Percentiles rank a stretch among this genome's conserved stretches.
Evolutionary conservation across 2,113 vertebrate species (phyloP).

Genomic region (Microcebus jonahi): DNA sequence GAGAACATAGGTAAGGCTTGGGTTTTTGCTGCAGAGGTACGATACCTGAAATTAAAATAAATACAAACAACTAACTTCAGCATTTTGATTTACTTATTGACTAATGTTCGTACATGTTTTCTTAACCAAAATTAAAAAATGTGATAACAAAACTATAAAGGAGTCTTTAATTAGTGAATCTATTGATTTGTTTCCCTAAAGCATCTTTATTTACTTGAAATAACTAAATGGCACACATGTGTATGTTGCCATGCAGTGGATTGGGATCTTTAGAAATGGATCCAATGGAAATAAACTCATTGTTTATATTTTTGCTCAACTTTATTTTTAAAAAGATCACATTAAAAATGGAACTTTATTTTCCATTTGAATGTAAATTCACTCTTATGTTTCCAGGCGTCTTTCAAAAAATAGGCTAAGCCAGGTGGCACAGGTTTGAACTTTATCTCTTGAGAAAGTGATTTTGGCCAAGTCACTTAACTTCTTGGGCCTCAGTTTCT

Average conservation of each 20-base stretch:
- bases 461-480: neutral
- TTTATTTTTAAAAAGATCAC: constrained; percentile 27
- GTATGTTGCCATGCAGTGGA: neutral
- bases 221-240: neutral
- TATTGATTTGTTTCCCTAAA: neutral
- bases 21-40: constrained; percentile 28
- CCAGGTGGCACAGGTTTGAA: neutral
- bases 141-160: constrained; percentile 19
- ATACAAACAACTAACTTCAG: constrained; percentile 27
- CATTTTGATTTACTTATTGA: constrained; percentile 36
- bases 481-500: neutral
- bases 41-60: constrained; percentile 49
- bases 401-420: neutral
- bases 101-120: constrained; percentile 30
- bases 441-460: neutral
- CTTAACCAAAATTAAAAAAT: neutral
- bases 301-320: constrained; percentile 13
- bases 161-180: constrained; percentile 2
- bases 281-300: neutral
- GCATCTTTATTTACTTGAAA: neutral
- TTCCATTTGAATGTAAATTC: constrained; percentile 21
- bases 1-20: constrained; percentile 29
- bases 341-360: neutral
- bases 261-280: constrained; percentile 13
- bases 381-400: neutral